Percentiles rank a stretch among this genome's conserved stretches.
These are phyloP conservation scores for Halcyon badia DNA, from an alignment of 2,797 vertebrate species.

Conservation along the genomic window DNA sequence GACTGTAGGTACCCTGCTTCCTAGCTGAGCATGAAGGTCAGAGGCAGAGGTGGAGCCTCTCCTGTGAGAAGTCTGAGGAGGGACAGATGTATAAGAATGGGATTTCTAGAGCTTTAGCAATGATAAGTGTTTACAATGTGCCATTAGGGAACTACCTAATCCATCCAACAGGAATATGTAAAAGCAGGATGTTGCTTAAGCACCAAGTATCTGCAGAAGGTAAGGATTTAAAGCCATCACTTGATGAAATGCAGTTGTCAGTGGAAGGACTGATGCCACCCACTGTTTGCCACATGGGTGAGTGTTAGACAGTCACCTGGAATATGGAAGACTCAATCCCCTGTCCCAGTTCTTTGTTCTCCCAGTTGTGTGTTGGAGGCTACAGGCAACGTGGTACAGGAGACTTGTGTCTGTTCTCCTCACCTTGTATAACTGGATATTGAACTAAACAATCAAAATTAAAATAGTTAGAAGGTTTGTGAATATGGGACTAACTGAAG, in stretches of 20 bases:
- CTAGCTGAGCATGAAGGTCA: background rate
- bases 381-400: background rate
- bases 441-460: background rate
- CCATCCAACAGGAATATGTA: background rate
- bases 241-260: background rate
- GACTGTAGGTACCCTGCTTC: background rate
- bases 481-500: background rate
- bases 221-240: background rate
- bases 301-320: background rate
- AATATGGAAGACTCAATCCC: background rate
- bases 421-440: background rate
- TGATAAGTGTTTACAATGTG: background rate
- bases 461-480: background rate
- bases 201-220: background rate
- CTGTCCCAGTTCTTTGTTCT: background rate
- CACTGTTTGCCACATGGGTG: accelerated
- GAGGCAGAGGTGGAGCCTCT: background rate
- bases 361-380: background rate
- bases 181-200: background rate
- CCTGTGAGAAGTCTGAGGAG: background rate
- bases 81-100: background rate
- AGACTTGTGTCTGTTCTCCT: background rate
- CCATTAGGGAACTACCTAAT: background rate
- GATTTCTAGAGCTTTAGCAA: background rate
- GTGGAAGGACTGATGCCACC: background rate